Evolutionary conservation across 2,888 invertebrate genomes (phyloP).

Genomic region (Bruchidius siliquastri): DNA sequence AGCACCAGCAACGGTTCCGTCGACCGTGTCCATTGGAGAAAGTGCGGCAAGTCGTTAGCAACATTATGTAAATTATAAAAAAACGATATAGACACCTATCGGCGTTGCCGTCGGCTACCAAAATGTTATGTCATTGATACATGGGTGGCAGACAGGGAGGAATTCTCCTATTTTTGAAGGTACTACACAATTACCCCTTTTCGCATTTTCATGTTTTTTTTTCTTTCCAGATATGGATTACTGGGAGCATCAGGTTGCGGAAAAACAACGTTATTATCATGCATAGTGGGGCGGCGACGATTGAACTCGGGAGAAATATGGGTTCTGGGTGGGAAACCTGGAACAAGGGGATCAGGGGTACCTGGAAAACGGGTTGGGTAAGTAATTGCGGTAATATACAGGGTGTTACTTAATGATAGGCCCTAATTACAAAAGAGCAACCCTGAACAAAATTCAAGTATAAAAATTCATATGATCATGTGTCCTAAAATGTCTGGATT

Average conservation of each 20-base stretch:
- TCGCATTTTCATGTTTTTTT: too few species aligned
- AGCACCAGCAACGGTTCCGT: too few species aligned
- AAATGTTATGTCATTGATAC: not conserved
- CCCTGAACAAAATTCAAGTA: too few species aligned
- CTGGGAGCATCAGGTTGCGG: slow-evolving; percentile 94
- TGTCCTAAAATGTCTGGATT: too few species aligned
- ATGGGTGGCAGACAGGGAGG: not conserved
- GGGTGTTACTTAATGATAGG: too few species aligned
- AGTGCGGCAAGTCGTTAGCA: too few species aligned
- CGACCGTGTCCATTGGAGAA: too few species aligned
- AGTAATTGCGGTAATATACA: too few species aligned
- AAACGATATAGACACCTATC: not conserved
- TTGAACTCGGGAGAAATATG: slow-evolving; percentile 84
- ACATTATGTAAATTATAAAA: too few species aligned
- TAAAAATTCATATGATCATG: too few species aligned
- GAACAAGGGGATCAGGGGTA: slow-evolving; percentile 76
- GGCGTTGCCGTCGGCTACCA: not conserved
- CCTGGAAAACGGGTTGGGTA: slow-evolving; percentile 88
- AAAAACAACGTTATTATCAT: slow-evolving; percentile 90
- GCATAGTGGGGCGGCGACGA: slow-evolving; percentile 83
- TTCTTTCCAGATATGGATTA: slow-evolving; percentile 74
- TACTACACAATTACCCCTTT: too few species aligned
- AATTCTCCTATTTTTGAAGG: not conserved
- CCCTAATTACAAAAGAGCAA: too few species aligned
- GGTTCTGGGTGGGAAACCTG: slow-evolving; percentile 87